phyloP scores from a whole-genome alignment of 2,113 vertebrate species.

The Datnioides undecimradiatus region DNA sequence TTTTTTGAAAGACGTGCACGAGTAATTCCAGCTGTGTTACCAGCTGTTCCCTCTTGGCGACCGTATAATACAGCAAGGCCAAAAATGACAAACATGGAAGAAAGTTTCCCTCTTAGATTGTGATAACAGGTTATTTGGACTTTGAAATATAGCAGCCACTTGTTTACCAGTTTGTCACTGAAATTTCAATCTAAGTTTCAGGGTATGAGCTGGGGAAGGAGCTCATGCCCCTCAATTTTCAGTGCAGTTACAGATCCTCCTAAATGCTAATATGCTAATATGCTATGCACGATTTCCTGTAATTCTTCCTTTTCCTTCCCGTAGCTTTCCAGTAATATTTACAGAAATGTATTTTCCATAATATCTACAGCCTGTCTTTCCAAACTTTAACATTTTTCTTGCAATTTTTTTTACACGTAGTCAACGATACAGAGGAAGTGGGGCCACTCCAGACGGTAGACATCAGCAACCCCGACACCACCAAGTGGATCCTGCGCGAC shows the following conservation, averaged over 20 bases:
- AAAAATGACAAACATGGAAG: neutral
- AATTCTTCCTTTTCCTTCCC: neutral
- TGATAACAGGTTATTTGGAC: neutral
- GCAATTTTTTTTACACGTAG: constrained; percentile 70
- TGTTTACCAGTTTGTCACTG: neutral
- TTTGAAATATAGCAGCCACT: neutral
- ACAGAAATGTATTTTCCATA: too few species aligned
- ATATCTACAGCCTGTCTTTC: too few species aligned
- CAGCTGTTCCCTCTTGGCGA: too few species aligned
- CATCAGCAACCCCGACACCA: constrained; percentile 82
- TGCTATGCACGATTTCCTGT: too few species aligned
- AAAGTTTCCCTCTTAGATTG: neutral
- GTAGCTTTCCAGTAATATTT: neutral
- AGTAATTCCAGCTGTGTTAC: neutral
- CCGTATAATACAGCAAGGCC: too few species aligned
- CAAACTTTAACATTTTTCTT: neutral
- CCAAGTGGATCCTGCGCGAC: constrained; percentile 86
- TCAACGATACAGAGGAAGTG: constrained; percentile 90
- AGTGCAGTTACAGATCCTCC: neutral
- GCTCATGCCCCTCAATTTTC: neutral
- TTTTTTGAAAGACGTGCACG: neutral
- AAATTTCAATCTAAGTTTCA: neutral
- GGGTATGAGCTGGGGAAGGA: too few species aligned
- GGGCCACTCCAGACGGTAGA: constrained; percentile 85
- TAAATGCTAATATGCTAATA: neutral